phyloP scores from a whole-genome alignment of 2,113 vertebrate species.

The Cochlearius cochlearius region DNA sequence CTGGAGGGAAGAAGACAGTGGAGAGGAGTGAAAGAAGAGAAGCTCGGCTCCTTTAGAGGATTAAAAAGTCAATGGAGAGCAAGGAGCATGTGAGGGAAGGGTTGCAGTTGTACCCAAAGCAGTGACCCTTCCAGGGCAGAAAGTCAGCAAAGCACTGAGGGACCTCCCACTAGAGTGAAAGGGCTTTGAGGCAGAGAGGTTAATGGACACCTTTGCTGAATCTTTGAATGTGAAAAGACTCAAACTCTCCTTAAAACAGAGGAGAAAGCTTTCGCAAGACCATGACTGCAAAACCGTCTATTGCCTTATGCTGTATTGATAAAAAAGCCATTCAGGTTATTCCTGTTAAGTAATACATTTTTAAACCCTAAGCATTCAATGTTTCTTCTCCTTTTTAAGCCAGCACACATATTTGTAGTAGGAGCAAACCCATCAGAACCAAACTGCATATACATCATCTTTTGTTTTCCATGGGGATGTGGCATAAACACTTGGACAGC shows the following conservation, averaged over 20 bases:
- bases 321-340: background rate
- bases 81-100: background rate
- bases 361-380: background rate
- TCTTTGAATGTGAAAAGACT: background rate
- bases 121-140: background rate
- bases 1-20: no score
- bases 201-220: background rate
- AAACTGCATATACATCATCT: background rate
- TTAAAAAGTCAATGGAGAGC: background rate
- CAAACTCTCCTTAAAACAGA: background rate
- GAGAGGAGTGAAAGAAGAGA: background rate
- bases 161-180: background rate
- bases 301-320: background rate
- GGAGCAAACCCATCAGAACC: background rate
- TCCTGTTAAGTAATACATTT: background rate
- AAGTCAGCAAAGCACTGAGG: background rate
- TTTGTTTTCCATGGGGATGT: background rate
- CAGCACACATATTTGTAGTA: background rate
- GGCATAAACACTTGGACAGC: background rate
- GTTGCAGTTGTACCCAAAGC: background rate
- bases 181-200: background rate
- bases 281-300: background rate
- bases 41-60: background rate
- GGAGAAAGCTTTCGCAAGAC: background rate
- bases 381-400: background rate